A percentile compares a stretch with the other conserved stretches of the same genome.
Conservation (phyloP, 1,140 invertebrate species). For the Whitmania pigra region DNA sequence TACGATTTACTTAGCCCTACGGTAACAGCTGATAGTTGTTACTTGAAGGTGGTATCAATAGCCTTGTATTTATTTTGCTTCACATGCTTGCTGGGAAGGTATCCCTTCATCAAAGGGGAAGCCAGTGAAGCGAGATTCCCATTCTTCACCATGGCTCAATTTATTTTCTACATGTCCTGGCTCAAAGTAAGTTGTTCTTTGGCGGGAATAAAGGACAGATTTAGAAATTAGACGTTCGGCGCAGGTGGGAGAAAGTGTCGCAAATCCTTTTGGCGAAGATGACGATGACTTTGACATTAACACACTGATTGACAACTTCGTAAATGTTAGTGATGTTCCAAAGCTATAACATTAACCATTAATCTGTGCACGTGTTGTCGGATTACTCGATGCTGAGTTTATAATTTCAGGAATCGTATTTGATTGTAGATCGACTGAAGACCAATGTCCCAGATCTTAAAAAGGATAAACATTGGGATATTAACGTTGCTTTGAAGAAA, state of each 20-base stretch:
- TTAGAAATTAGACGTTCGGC: too few relatives aligned
- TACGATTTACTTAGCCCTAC: background rate
- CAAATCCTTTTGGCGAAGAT: conserved; percentile 68
- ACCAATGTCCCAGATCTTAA: background rate
- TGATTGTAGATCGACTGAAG: background rate
- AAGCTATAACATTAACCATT: too few relatives aligned
- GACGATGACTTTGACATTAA: conserved; percentile 75
- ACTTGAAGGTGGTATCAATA: conserved; percentile 65
- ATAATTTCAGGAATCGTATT: conserved; percentile 4
- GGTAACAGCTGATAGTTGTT: background rate
- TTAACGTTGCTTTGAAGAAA: background rate
- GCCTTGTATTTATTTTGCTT: conserved; percentile 81
- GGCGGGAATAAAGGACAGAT: background rate
- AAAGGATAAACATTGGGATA: conserved; percentile 7
- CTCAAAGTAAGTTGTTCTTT: conserved; percentile 51
- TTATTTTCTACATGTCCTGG: conserved; percentile 93
- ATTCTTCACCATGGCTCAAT: conserved; percentile 66
- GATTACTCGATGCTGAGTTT: background rate
- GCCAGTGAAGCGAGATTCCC: conserved; percentile 64
- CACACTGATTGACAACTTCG: conserved; percentile 41
- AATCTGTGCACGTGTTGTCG: too few relatives aligned
- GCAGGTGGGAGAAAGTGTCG: conserved; percentile 39
- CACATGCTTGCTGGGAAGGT: conserved; percentile 64
- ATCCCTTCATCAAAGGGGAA: conserved; percentile 55
- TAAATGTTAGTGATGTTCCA: conserved; percentile 30